Conservation (phyloP, 2,888 invertebrate species). For the Drosophila atripex region DNA sequence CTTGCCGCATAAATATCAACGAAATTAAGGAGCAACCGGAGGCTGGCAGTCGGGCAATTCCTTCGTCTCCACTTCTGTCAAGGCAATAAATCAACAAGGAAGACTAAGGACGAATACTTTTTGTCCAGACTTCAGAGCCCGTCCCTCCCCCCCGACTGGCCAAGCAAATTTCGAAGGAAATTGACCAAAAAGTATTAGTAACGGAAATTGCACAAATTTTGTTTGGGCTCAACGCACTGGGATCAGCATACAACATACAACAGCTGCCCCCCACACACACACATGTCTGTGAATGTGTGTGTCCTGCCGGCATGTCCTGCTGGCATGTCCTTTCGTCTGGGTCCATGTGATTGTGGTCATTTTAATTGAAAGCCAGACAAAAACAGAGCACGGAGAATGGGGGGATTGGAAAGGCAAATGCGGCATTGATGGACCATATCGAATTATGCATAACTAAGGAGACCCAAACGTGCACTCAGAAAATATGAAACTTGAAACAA, state of each 20-base stretch:
- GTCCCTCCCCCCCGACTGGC: conserved; percentile 16
- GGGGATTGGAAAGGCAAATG: conserved; percentile 4
- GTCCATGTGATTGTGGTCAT: conserved; percentile 56
- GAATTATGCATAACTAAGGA: conserved; percentile 63
- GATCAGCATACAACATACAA: neutral
- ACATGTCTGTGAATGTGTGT: conserved; percentile 3
- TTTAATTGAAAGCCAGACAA: conserved; percentile 75
- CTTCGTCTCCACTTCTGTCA: conserved; percentile 9
- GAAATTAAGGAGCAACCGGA: conserved; percentile 66
- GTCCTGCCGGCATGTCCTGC: neutral
- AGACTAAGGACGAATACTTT: conserved; percentile 30
- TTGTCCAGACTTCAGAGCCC: conserved; percentile 19
- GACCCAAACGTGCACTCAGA: conserved; percentile 17
- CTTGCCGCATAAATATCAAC: conserved; percentile 78
- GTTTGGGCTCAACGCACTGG: conserved; percentile 35
- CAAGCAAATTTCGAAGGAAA: conserved; percentile 64
- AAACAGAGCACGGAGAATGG: conserved; percentile 25
- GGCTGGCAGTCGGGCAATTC: conserved; percentile 13
- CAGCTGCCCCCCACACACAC: conserved; percentile 15
- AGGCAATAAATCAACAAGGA: conserved; percentile 48
- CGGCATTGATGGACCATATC: conserved; percentile 73
- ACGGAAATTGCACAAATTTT: conserved; percentile 77
- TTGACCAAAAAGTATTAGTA: conserved; percentile 78
- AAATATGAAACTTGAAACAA: neutral
- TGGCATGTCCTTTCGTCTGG: conserved; percentile 5